A percentile compares a stretch with the other conserved stretches of the same genome.
Evolutionary conservation across 1,140 invertebrate genomes (phyloP).

Genomic region (Zophobas atratus): DNA sequence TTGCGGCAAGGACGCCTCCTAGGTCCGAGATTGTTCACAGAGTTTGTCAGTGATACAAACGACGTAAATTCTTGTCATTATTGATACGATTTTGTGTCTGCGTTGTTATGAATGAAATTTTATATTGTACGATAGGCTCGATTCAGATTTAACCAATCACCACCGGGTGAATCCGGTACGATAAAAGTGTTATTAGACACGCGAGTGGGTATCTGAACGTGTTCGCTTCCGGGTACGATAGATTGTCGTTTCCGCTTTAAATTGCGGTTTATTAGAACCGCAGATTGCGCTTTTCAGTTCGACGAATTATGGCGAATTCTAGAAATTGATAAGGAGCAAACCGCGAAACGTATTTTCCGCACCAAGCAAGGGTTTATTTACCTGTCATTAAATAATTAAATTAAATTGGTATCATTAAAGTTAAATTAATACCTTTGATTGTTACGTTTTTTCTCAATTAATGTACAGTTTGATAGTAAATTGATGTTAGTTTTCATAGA

Average conservation of each 20-base stretch:
- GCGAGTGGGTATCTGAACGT: conserved; percentile 41
- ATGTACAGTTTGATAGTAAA: not conserved
- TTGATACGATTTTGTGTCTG: not conserved
- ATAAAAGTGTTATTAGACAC: conserved; percentile 45
- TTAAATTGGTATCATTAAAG: not conserved
- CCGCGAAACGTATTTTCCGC: not conserved
- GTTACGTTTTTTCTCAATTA: too few species aligned
- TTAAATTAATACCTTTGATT: not conserved
- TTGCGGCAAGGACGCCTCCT: too few species aligned
- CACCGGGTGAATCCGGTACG: conserved; percentile 48
- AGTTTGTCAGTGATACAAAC: not conserved
- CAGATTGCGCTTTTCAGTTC: conserved; percentile 36
- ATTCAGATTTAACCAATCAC: conserved; percentile 44
- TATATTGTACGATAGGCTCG: conserved; percentile 5
- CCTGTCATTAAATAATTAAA: too few species aligned
- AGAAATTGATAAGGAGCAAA: conserved; percentile 18
- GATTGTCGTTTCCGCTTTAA: conserved; percentile 48
- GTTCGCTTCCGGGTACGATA: conserved; percentile 47
- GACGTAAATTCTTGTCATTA: not conserved
- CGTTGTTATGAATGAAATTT: conserved; percentile 16
- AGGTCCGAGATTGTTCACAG: too few species aligned
- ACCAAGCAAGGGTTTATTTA: too few species aligned
- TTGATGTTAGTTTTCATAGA: too few species aligned
- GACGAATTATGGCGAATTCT: conserved; percentile 11
- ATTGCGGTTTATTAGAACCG: conserved; percentile 46